phyloP scores from a whole-genome alignment of 2,797 vertebrate species.

The Enteromius paludinosus region DNA sequence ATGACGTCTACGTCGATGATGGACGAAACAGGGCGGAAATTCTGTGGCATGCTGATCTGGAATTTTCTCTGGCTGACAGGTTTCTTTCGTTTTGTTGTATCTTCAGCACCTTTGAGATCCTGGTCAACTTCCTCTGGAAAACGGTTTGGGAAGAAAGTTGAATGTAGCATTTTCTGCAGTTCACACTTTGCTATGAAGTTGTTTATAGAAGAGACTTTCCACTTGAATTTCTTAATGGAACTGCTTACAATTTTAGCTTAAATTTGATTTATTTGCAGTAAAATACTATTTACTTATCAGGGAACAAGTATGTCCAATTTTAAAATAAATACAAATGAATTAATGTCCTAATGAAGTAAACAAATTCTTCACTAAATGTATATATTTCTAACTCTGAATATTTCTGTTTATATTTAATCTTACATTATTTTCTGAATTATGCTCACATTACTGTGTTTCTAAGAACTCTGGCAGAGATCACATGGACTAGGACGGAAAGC shows the following conservation, averaged over 20 bases:
- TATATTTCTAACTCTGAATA: not conserved
- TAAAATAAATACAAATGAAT: not conserved
- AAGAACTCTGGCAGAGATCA: not conserved
- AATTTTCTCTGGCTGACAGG: constrained; percentile 78
- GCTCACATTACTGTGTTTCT: not conserved
- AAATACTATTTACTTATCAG: not conserved
- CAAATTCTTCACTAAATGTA: not conserved
- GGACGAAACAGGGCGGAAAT: constrained; percentile 86
- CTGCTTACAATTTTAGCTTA: not conserved
- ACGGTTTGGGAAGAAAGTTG: constrained; percentile 19
- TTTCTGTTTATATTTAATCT: not conserved
- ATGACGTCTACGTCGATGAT: constrained; percentile 88
- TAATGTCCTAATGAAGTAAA: not conserved
- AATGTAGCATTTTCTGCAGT: not conserved
- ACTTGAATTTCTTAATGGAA: not conserved
- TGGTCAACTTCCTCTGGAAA: constrained; percentile 85
- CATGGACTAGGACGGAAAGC: constrained; percentile 28
- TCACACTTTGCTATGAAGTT: not conserved
- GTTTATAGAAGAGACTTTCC: not conserved
- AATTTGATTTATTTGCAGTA: not conserved
- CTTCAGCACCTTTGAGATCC: constrained; percentile 75
- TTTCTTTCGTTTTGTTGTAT: constrained; percentile 78
- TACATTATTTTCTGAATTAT: not conserved
- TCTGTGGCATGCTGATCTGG: constrained; percentile 83
- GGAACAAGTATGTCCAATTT: not conserved